phyloP scores from a whole-genome alignment of 2,113 vertebrate genomes.

The Phalacrocorax carbo region DNA sequence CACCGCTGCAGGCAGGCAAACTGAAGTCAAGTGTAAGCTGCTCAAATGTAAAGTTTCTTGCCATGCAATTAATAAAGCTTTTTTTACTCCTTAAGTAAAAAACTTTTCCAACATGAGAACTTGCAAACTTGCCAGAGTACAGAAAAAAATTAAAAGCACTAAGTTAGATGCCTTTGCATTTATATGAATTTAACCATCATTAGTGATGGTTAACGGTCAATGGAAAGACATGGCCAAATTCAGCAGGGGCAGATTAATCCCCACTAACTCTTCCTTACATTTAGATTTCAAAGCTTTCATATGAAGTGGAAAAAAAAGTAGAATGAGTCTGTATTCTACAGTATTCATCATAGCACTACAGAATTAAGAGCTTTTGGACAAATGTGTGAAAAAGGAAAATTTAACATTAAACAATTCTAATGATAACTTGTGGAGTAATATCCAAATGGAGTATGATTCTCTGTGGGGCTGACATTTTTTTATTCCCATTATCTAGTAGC shows the following conservation, averaged over 20 bases:
- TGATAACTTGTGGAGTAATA: neutral
- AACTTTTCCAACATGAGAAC: neutral
- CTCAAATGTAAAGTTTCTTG: neutral
- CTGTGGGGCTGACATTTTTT: neutral
- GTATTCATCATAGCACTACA: neutral
- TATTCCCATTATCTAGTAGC: neutral
- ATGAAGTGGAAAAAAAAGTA: neutral
- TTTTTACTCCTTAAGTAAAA: neutral
- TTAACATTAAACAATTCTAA: neutral
- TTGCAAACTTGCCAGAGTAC: neutral
- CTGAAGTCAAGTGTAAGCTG: neutral
- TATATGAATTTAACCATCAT: neutral
- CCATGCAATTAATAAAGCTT: neutral
- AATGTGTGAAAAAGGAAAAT: neutral
- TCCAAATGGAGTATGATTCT: neutral
- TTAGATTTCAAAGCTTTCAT: neutral
- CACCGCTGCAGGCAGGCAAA: neutral
- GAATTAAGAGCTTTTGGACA: neutral
- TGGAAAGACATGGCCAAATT: neutral
- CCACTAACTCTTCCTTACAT: neutral
- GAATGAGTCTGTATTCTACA: neutral
- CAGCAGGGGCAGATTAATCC: neutral
- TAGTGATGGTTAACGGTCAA: neutral
- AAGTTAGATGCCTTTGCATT: neutral
- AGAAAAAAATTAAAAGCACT: neutral